phyloP scores from a whole-genome alignment of 2,888 invertebrate species.

The Pardosa pseudoannulata region DNA sequence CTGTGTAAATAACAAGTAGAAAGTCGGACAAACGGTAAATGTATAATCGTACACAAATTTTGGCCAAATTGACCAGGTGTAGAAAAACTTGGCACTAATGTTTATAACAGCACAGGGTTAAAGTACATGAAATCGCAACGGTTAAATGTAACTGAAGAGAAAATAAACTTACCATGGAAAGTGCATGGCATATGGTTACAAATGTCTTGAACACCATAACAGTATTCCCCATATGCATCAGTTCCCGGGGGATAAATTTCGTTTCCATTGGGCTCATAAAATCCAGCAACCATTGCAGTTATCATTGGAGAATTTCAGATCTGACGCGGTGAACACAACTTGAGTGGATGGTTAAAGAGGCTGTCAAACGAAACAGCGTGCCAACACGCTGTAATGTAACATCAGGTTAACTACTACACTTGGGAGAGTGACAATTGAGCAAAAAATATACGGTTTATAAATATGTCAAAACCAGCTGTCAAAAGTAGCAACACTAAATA shows the following conservation, averaged over 20 bases:
- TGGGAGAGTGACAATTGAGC: slow-evolving; percentile 16
- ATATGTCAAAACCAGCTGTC: slow-evolving; percentile 40
- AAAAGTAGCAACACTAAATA: neutral
- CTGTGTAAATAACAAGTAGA: too few relatives aligned
- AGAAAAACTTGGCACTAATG: too few relatives aligned
- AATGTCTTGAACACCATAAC: slow-evolving; percentile 69
- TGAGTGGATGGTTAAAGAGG: slow-evolving; percentile 10
- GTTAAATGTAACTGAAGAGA: too few relatives aligned
- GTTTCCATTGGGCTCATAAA: slow-evolving; percentile 70
- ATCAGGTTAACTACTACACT: slow-evolving; percentile 36
- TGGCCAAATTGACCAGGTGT: too few relatives aligned
- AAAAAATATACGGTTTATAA: neutral
- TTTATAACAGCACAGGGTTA: too few relatives aligned
- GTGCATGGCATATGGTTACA: slow-evolving; percentile 67
- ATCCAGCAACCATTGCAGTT: slow-evolving; percentile 73
- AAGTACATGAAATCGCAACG: too few relatives aligned
- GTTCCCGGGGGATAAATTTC: slow-evolving; percentile 65
- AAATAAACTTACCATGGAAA: slow-evolving; percentile 59
- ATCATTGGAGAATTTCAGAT: slow-evolving; percentile 69
- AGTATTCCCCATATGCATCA: slow-evolving; percentile 68
- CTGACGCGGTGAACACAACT: slow-evolving; percentile 34
- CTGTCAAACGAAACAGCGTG: slow-evolving; percentile 62
- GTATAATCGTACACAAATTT: too few relatives aligned
- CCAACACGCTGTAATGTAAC: slow-evolving; percentile 31
- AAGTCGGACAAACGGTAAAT: too few relatives aligned